Percentiles rank a stretch among this genome's conserved stretches.
Conservation (phyloP, 2,797 vertebrate species). For the Ambastaia sidthimunki region DNA sequence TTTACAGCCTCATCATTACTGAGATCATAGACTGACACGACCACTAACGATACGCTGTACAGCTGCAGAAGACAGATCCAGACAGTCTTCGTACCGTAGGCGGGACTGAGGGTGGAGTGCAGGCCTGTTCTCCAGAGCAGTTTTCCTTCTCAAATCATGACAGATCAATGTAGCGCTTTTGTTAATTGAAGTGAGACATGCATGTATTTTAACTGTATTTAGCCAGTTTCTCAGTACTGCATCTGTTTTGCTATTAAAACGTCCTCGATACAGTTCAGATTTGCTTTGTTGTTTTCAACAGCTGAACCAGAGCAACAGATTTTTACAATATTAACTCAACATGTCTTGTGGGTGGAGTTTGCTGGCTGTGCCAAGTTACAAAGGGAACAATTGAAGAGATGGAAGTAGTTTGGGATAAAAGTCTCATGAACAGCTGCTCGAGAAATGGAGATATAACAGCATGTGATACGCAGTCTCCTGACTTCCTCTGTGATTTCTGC, state of each 20-base stretch:
- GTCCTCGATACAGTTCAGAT: slow-evolving; percentile 16
- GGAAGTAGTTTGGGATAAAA: slow-evolving; percentile 68
- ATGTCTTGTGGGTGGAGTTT: slow-evolving; percentile 60
- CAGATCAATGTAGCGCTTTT: slow-evolving; percentile 52
- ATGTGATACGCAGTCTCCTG: slow-evolving; percentile 73
- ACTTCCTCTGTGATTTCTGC: slow-evolving; percentile 80
- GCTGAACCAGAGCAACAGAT: slow-evolving; percentile 48
- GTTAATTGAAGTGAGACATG: slow-evolving; percentile 23
- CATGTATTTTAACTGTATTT: slow-evolving; percentile 25
- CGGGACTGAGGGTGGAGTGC: slow-evolving; percentile 58
- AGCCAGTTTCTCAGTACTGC: background rate
- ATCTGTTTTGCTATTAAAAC: slow-evolving; percentile 9
- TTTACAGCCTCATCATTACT: slow-evolving; percentile 82
- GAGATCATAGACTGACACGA: slow-evolving; percentile 83
- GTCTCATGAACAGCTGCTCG: slow-evolving; percentile 66
- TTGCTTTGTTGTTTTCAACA: slow-evolving; percentile 34
- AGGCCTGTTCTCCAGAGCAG: slow-evolving; percentile 21
- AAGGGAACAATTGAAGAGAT: slow-evolving; percentile 64
- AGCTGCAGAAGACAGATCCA: slow-evolving; percentile 71
- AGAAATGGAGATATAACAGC: slow-evolving; percentile 73
- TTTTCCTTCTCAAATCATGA: slow-evolving; percentile 52
- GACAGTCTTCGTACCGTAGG: slow-evolving; percentile 27
- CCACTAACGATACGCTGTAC: slow-evolving; percentile 82
- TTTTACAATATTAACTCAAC: slow-evolving; percentile 51
- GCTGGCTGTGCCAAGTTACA: slow-evolving; percentile 61